Conservation (phyloP, 2,888 invertebrate species). For the Folsomia candida region DNA sequence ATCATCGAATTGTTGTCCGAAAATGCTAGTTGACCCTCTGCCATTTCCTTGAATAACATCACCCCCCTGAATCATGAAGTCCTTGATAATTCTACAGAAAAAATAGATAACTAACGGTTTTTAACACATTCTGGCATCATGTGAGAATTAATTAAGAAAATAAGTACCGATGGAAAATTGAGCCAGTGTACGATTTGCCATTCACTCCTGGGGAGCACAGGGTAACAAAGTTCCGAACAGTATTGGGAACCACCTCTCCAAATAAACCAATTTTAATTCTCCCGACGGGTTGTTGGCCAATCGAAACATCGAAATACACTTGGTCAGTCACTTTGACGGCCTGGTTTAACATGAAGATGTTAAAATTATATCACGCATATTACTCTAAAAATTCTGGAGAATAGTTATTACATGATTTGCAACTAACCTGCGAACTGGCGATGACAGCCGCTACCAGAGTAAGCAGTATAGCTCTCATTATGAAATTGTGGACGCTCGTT, state of each 20-base stretch:
- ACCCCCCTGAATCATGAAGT: conserved; percentile 93
- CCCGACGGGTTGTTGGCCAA: conserved; percentile 67
- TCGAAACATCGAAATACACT: conserved; percentile 83
- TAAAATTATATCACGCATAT: too few relatives aligned
- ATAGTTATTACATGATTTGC: not conserved
- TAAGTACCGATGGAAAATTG: conserved; percentile 70
- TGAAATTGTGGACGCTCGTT: not conserved
- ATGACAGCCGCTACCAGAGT: not conserved
- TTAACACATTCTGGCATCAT: too few relatives aligned
- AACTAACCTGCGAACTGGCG: not conserved
- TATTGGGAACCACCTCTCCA: conserved; percentile 90
- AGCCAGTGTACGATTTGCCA: conserved; percentile 66
- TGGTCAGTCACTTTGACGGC: conserved; percentile 54
- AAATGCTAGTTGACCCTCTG: conserved; percentile 78
- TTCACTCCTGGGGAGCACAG: conserved; percentile 71
- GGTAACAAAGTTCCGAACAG: conserved; percentile 77
- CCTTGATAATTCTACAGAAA: conserved; percentile 69
- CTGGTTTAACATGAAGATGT: conserved; percentile 19
- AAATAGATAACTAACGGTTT: too few relatives aligned
- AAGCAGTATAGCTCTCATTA: not conserved
- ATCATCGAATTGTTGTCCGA: conserved; percentile 79
- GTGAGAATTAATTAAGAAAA: too few relatives aligned
- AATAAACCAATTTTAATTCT: conserved; percentile 82
- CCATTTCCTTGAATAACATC: conserved; percentile 81
- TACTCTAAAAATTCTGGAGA: too few relatives aligned